These are phyloP conservation scores for Romanogobio albipinnatus DNA, from an alignment of 2,113 vertebrate genomes.

Conservation along the genomic window DNA sequence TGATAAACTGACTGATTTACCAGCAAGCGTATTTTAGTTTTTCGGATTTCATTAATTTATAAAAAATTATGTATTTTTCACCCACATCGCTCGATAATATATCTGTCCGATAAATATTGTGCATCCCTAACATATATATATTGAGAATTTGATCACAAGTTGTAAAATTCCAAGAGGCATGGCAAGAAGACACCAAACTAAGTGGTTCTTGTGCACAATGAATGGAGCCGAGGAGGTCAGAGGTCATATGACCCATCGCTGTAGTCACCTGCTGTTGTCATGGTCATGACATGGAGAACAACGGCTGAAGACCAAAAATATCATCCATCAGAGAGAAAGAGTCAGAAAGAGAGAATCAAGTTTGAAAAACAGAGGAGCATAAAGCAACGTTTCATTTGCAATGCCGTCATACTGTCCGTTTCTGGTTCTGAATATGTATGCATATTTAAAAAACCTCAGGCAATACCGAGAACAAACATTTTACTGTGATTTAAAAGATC, in stretches of 20 bases:
- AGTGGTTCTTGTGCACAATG: slow-evolving; percentile 58
- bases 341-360: slow-evolving; percentile 65
- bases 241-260: slow-evolving; percentile 74
- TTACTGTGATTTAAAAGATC: no score
- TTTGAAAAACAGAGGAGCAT: slow-evolving; percentile 67
- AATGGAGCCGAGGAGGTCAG: slow-evolving; percentile 44
- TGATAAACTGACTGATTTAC: no score
- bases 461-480: background rate
- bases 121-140: no score
- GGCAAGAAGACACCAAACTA: slow-evolving; percentile 63
- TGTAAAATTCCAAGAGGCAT: slow-evolving; percentile 71
- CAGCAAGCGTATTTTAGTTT: no score
- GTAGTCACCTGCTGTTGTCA: slow-evolving; percentile 98
- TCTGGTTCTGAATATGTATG: background rate
- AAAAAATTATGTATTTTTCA: no score
- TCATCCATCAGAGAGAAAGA: slow-evolving; percentile 74
- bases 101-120: no score
- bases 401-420: background rate
- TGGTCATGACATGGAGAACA: slow-evolving; percentile 95
- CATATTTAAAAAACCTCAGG: background rate
- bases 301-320: slow-evolving; percentile 88
- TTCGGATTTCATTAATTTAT: no score
- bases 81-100: no score
- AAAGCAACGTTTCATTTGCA: slow-evolving; percentile 14
- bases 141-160: background rate